Conservation (phyloP, 2,888 invertebrate genomes). For the Cancer borealis region DNA sequence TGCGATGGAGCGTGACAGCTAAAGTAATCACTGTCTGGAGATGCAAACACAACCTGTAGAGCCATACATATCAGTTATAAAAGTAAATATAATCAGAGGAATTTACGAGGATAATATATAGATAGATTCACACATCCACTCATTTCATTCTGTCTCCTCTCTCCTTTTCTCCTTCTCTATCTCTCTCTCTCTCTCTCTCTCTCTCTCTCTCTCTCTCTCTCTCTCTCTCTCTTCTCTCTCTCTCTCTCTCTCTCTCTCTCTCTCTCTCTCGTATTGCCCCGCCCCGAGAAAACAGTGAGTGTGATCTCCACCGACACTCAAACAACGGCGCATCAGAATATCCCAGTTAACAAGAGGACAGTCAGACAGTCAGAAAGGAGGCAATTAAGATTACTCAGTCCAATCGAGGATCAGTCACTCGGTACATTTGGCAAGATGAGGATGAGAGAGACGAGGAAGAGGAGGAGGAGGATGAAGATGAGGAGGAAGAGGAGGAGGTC, state of each 20-base stretch:
- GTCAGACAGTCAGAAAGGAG: background rate
- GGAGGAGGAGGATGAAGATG: background rate
- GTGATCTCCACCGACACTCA: background rate
- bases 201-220: too few relatives aligned
- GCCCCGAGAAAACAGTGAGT: background rate
- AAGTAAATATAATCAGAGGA: too few relatives aligned
- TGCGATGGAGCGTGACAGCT: too few relatives aligned
- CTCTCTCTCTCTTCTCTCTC: constrained; percentile 4
- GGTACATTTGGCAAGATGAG: background rate
- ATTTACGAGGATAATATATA: too few relatives aligned
- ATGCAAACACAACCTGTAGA: too few relatives aligned
- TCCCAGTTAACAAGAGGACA: background rate
- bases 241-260: constrained; percentile 9
- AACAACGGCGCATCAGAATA: background rate
- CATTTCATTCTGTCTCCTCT: too few relatives aligned
- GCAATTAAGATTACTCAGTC: constrained; percentile 27
- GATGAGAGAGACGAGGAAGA: background rate
- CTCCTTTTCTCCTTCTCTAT: background rate
- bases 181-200: background rate
- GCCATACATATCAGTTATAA: too few relatives aligned
- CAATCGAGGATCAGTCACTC: constrained; percentile 32
- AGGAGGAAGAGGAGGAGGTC: background rate
- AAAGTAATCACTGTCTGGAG: too few relatives aligned
- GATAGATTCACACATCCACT: too few relatives aligned
- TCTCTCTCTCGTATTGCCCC: background rate